Conservation (phyloP, 2,888 invertebrate species). For the Eupithecia inturbata region DNA sequence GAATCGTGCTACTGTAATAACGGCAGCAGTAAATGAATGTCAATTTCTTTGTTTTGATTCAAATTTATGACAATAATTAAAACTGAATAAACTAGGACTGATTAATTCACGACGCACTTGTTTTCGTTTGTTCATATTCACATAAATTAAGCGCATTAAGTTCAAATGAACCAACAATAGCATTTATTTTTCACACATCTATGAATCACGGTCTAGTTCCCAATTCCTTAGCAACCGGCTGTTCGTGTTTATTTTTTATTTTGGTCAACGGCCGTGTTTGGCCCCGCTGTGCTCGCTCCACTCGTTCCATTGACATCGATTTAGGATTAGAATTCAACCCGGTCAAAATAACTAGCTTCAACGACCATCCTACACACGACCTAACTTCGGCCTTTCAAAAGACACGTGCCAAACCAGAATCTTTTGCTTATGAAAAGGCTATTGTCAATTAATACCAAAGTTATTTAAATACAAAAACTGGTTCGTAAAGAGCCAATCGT, state of each 20-base stretch:
- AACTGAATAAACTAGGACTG: not conserved
- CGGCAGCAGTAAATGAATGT: not conserved
- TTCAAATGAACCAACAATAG: slow-evolving; percentile 33
- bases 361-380: slow-evolving; percentile 38
- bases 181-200: slow-evolving; percentile 42
- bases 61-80: slow-evolving; percentile 26
- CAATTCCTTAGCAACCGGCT: slow-evolving; percentile 64
- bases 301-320: slow-evolving; percentile 76
- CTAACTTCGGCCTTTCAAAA: slow-evolving; percentile 6
- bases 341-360: slow-evolving; percentile 46
- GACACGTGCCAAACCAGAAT: slow-evolving; percentile 49
- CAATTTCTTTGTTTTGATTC: slow-evolving; percentile 24
- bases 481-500: slow-evolving; percentile 43
- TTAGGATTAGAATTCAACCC: slow-evolving; percentile 70
- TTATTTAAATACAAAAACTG: slow-evolving; percentile 42
- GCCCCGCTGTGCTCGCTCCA: slow-evolving; percentile 70
- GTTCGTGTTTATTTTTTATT: slow-evolving; percentile 73
- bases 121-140: slow-evolving; percentile 13
- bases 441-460: slow-evolving; percentile 25
- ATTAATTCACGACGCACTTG: slow-evolving; percentile 11
- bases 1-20: slow-evolving; percentile 3
- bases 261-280: slow-evolving; percentile 77
- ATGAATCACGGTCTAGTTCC: slow-evolving; percentile 70
- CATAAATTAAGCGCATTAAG: slow-evolving; percentile 23
- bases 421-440: slow-evolving; percentile 37